Percentiles rank a stretch among this genome's conserved stretches.
Conservation (phyloP, 2,888 invertebrate species). For the Leptothorax acervorum region DNA sequence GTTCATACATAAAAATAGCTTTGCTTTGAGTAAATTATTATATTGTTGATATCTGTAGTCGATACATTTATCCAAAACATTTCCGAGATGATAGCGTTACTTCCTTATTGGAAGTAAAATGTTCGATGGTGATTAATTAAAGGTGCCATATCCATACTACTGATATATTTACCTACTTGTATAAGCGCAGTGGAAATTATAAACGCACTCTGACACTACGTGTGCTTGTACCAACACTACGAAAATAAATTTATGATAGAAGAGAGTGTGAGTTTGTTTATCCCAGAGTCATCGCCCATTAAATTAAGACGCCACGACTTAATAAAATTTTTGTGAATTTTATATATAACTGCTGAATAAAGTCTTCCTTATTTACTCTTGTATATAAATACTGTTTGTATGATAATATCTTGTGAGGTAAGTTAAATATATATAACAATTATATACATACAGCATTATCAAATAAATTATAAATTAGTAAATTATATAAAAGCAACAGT, state of each 20-base stretch:
- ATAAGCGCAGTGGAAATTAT: slow-evolving; percentile 72
- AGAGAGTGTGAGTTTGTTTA: slow-evolving; percentile 75
- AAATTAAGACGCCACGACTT: slow-evolving; percentile 12
- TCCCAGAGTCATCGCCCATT: slow-evolving; percentile 56
- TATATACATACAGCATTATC: not conserved
- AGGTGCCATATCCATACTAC: slow-evolving; percentile 70
- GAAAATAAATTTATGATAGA: slow-evolving; percentile 80
- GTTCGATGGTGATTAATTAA: slow-evolving; percentile 48
- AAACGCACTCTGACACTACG: slow-evolving; percentile 74
- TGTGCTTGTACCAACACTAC: slow-evolving; percentile 81
- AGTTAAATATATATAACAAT: slow-evolving; percentile 14
- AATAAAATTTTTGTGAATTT: slow-evolving; percentile 11
- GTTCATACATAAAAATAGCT: not conserved
- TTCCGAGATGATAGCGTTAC: slow-evolving; percentile 11
- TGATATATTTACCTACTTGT: slow-evolving; percentile 64
- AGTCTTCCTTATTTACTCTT: not conserved
- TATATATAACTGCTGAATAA: slow-evolving; percentile 5
- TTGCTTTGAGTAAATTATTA: not conserved
- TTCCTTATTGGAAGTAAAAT: slow-evolving; percentile 18
- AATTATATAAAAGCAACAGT: not conserved
- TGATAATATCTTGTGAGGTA: slow-evolving; percentile 35
- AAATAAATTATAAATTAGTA: not conserved
- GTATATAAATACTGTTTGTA: not conserved
- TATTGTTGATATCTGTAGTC: slow-evolving; percentile 21
- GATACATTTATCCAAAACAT: slow-evolving; percentile 9